Evolutionary conservation across 2,888 invertebrate species (phyloP).

Genomic region (Ditula angustiorana): DNA sequence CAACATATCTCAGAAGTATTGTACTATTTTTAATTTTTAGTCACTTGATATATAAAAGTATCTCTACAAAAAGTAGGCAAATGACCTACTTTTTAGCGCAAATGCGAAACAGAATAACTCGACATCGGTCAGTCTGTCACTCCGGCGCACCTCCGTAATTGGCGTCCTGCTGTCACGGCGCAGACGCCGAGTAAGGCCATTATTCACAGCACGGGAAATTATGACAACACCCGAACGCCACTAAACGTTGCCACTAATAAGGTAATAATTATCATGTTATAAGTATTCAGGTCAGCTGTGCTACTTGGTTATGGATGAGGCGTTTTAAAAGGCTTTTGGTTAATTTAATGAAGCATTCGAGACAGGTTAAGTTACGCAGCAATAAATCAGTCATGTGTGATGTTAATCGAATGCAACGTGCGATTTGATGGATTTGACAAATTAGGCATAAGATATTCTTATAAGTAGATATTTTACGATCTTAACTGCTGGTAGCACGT

Average conservation of each 20-base stretch:
- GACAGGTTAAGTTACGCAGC: not conserved
- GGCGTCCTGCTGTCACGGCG: slow-evolving; percentile 54
- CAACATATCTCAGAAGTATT: too few relatives aligned
- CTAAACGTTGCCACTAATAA: slow-evolving; percentile 45
- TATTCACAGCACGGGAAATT: slow-evolving; percentile 53
- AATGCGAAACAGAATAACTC: not conserved
- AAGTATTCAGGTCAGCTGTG: slow-evolving; percentile 5
- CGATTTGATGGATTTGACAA: not conserved
- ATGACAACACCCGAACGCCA: slow-evolving; percentile 45
- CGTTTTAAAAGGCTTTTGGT: not conserved
- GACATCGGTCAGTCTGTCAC: slow-evolving; percentile 15
- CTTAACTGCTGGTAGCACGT: not conserved
- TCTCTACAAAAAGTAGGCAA: not conserved
- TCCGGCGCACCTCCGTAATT: slow-evolving; percentile 51
- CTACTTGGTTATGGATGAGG: slow-evolving; percentile 16
- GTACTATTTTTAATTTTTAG: too few relatives aligned
- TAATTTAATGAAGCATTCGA: slow-evolving; percentile 1
- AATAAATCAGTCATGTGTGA: slow-evolving; percentile 3
- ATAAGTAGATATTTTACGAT: not conserved
- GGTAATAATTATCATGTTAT: slow-evolving; percentile 46
- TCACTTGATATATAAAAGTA: too few relatives aligned
- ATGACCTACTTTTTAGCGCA: not conserved
- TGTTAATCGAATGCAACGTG: not conserved
- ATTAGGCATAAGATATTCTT: not conserved
- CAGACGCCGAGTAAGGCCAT: slow-evolving; percentile 52